Percentiles rank a stretch among this genome's conserved stretches.
phyloP scores from a whole-genome alignment of 2,797 vertebrate genomes.

The Acanthiza pusilla region DNA sequence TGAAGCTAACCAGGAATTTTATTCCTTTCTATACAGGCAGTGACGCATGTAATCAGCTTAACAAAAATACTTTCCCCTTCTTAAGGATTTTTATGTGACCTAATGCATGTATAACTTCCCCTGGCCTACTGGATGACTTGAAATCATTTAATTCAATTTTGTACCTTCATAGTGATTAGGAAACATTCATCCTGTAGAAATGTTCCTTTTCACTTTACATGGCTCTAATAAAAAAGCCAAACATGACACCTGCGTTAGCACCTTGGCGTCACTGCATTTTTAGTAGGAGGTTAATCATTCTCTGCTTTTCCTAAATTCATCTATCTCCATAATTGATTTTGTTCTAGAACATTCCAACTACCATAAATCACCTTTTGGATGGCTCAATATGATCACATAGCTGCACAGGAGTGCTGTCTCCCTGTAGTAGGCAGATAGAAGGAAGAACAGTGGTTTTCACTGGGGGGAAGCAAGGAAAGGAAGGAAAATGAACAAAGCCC shows the following conservation, averaged over 20 bases:
- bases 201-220: background rate
- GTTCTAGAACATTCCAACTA: background rate
- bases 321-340: background rate
- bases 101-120: background rate
- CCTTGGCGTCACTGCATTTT: background rate
- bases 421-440: background rate
- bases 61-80: background rate
- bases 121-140: background rate
- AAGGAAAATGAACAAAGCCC: background rate
- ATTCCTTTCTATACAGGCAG: background rate
- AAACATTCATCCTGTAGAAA: background rate
- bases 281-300: fast-evolving
- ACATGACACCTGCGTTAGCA: fast-evolving
- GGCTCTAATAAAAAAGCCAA: background rate
- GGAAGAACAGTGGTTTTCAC: background rate
- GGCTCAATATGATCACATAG: background rate
- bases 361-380: background rate
- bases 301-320: background rate
- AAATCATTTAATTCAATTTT: background rate
- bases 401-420: background rate
- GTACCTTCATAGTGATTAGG: background rate
- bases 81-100: background rate
- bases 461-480: background rate
- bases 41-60: background rate
- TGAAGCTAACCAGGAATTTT: background rate